Evolutionary conservation across 2,113 vertebrate genomes (phyloP), one percentile per base, ranked within the genome.

Genomic region (Solea senegalensis): DNA sequence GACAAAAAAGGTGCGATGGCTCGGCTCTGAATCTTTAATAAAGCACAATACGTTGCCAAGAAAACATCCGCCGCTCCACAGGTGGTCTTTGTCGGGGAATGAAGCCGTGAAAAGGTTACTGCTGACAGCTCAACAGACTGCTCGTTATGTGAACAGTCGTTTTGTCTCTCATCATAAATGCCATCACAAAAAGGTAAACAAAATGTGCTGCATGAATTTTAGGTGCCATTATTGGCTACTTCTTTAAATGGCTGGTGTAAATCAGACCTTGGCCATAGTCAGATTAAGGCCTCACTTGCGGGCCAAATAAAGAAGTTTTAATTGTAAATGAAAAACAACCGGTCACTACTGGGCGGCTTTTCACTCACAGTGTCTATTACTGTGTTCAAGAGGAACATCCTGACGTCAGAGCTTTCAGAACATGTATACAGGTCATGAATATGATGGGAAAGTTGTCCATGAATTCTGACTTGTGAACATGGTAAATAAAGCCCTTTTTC

Each of bases 31-130:
- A 65, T 82, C 74, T 63, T 83, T 51, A 65, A 66, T 82, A 78
- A 88, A 81, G 80, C 58, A 74, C 4, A 80, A 72, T 61, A 8
- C 64, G 60, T 69, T 62, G 63, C 79, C 75, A 72, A 53, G 71
- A 78, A 77, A 81, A 87, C 59, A 82, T 76, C 51, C 65, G 16
- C 4, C 5, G 27, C 80, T 52, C 83, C 52, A 84, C 84, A 91
- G 84, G 89, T 87, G 82, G 81, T 76, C 62, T 74, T 64, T 59
- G 52, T 66, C 40, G 50, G 65, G 63, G 76, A 78, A 87, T 74
- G 74, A 75, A 73, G 77, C 82, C 65, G 66, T 86, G 88, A 87
- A 91, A 92, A 89, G 87, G 86, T 91, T 90, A 86, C 48, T 8
- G 60, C 63, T 86, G 91, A 86, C 83, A 90, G 75, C 76, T 85